Evolutionary conservation across 2,113 vertebrate species (phyloP), one percentile per base, ranked within the genome.

Genomic region (Silurus meridionalis): DNA sequence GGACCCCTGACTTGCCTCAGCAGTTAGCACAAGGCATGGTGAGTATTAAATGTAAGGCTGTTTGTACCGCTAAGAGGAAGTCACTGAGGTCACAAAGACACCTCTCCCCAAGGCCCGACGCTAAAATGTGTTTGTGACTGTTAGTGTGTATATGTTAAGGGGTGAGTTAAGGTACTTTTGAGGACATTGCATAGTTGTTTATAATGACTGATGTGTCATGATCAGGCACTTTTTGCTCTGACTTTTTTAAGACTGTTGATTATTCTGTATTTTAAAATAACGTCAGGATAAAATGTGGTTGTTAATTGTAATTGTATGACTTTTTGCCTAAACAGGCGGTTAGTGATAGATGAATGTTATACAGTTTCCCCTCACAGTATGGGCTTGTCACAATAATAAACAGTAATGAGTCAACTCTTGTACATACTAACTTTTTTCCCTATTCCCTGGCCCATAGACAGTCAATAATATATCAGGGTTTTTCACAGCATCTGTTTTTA

Each of bases 1-100:
- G 83, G 78, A 90, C 90, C 92, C 91, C 58, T 92, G 82, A 87
- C 90, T 90, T 83, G 84, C 46, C 57, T 48, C 61, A 61, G 25
- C 28, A 75, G 63, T 86, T 72, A 69, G 64, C 50, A 74, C 50
- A 19, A 84, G n/a, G 66, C 88, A 88, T 81, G 90, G 79, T 87
- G 90, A 91, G 92, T 90, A 88, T 78, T 90, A 80, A 87, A 85
- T 28, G 87, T 87, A 91, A 90, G 92, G 92, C 91, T 92, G 88
- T 72, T 53, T 80, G 83, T 91, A 91, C 91, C 87, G 88, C 93
- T 89, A 92, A 91, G 90, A 85, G 86, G 90, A 87, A 86, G 69
- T 85, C 80, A 87, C 85, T 83, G 80, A 87, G 83, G 88, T 92
- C 87, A 86, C 92, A 75, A 86, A 81, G 89, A 57, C 77, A 87